These are phyloP conservation scores for Adelognathus sp. DNA, from an alignment of 2,888 invertebrate genomes.

Conservation along the genomic window DNA sequence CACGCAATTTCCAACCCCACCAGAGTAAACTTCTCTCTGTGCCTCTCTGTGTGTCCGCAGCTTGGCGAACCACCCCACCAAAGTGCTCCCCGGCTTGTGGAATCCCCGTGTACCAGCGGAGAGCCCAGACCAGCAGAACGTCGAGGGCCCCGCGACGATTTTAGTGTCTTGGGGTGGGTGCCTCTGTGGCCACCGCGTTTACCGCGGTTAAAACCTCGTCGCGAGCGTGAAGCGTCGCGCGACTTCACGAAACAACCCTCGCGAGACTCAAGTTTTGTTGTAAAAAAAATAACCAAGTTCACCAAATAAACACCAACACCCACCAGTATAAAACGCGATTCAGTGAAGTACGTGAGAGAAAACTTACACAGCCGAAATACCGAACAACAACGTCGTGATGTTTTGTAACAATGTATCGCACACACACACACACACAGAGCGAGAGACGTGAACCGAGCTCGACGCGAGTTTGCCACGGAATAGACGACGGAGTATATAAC, in stretches of 20 bases:
- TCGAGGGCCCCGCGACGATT: slow-evolving; percentile 80
- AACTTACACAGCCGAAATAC: slow-evolving; percentile 83
- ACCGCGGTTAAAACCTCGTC: slow-evolving; percentile 64
- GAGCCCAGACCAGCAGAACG: slow-evolving; percentile 72
- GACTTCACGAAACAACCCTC: not conserved
- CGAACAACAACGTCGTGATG: slow-evolving; percentile 80
- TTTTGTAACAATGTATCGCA: too few species aligned
- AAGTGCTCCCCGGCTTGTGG: slow-evolving; percentile 72
- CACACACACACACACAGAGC: too few species aligned
- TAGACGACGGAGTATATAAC: slow-evolving; percentile 37
- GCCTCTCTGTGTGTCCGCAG: slow-evolving; percentile 80
- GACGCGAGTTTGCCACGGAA: slow-evolving; percentile 51
- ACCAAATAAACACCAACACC: not conserved
- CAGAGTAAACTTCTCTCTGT: too few species aligned
- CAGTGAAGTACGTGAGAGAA: too few species aligned
- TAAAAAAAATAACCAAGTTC: slow-evolving; percentile 6
- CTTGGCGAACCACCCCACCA: slow-evolving; percentile 81
- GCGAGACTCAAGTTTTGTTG: not conserved
- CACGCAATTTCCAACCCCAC: slow-evolving; percentile 81
- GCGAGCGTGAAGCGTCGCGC: slow-evolving; percentile 50
- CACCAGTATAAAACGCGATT: too few species aligned
- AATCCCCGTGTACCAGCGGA: slow-evolving; percentile 73
- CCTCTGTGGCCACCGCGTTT: slow-evolving; percentile 76
- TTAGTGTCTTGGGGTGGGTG: slow-evolving; percentile 81
- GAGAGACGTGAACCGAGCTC: slow-evolving; percentile 69